Evolutionary conservation across 2,888 invertebrate species (phyloP).

Genomic region (Meganola albula): DNA sequence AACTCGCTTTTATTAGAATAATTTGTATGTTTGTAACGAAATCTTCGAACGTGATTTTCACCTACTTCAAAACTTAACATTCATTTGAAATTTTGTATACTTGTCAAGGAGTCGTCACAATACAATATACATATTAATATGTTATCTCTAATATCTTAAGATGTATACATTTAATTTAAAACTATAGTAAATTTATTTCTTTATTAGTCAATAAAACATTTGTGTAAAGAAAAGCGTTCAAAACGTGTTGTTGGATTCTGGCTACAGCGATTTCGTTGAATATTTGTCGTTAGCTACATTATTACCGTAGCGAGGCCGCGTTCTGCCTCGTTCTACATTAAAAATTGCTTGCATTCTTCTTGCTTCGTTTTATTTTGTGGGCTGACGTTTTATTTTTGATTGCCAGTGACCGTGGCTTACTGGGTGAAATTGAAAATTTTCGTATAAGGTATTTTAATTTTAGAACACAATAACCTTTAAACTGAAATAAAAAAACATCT

Average conservation of each 20-base stretch:
- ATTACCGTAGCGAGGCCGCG: constrained; percentile 46
- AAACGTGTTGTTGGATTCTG: constrained; percentile 15
- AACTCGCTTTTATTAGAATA: no score
- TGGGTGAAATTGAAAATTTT: constrained; percentile 56
- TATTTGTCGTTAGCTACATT: constrained; percentile 54
- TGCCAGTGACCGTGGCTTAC: constrained; percentile 41
- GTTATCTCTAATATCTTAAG: no score
- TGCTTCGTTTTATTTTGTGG: constrained; percentile 59
- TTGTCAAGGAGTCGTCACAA: no score
- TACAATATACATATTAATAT: no score
- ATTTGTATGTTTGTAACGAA: no score
- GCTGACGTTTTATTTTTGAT: constrained; percentile 54
- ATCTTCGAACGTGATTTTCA: no score
- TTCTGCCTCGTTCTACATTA: constrained; percentile 58
- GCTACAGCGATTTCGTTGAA: constrained; percentile 36
- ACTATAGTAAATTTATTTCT: no score
- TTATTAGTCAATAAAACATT: constrained; percentile 1
- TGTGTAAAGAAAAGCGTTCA: constrained; percentile 9
- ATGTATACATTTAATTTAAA: no score
- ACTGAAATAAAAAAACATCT: no score
- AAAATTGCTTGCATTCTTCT: constrained; percentile 74
- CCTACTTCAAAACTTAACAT: no score
- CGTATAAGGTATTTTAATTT: constrained; percentile 30
- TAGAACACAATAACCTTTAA: constrained; percentile 5
- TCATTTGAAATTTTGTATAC: no score